Conservation (phyloP, 2,113 vertebrate genomes). For the Sardina pilchardus region DNA sequence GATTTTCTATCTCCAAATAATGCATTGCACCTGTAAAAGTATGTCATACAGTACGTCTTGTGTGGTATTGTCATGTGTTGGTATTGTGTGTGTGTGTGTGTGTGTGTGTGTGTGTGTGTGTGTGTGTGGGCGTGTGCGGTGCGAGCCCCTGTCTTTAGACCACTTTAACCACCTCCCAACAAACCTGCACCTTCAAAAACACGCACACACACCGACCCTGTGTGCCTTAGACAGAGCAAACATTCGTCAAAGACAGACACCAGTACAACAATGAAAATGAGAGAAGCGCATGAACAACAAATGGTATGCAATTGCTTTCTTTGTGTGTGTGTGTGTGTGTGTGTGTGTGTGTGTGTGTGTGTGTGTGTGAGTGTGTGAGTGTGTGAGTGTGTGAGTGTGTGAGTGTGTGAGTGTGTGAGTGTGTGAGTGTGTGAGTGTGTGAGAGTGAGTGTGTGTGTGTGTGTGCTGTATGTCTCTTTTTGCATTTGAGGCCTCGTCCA, state of each 20-base stretch:
- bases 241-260: slow-evolving; percentile 11
- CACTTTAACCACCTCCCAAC: slow-evolving; percentile 4
- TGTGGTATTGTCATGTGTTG: neutral
- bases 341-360: neutral
- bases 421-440: neutral
- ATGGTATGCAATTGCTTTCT: slow-evolving; percentile 39
- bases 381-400: slow-evolving; percentile 11
- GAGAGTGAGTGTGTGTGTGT: neutral
- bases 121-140: neutral
- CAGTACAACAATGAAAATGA: slow-evolving; percentile 5
- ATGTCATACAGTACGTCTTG: neutral
- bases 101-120: neutral
- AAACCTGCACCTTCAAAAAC: neutral
- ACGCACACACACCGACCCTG: neutral
- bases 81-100: neutral
- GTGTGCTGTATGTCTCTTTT: neutral
- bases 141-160: neutral
- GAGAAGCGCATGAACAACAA: slow-evolving; percentile 16
- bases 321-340: slow-evolving; percentile 1
- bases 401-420: neutral
- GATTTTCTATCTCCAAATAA: neutral
- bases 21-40: neutral
- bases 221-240: slow-evolving; percentile 3
- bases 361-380: neutral
- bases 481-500: too few relatives aligned